These are phyloP conservation scores for Podargus strigoides DNA, from an alignment of 2,797 vertebrate species.

Conservation along the genomic window DNA sequence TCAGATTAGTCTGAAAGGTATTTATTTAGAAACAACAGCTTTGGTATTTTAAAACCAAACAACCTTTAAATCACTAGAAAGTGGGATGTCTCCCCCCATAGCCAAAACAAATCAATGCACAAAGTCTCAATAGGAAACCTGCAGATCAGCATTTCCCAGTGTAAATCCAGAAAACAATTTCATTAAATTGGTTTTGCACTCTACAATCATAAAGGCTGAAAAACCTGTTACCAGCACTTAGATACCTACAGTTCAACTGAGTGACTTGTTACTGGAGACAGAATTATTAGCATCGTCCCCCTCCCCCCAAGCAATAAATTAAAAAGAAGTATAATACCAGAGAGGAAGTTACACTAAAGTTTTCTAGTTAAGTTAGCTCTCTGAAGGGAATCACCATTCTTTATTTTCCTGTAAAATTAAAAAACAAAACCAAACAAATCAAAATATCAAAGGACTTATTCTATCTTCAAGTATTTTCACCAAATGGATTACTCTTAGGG, in stretches of 20 bases:
- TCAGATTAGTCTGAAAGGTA: constrained; percentile 59
- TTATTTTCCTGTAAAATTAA: constrained; percentile 13
- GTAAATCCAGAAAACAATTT: not conserved
- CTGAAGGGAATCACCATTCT: not conserved
- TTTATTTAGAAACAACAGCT: constrained; percentile 79
- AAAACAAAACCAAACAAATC: not conserved
- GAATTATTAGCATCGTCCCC: constrained; percentile 2
- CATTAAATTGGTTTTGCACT: not conserved
- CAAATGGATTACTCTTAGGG: constrained; percentile 40
- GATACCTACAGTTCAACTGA: not conserved
- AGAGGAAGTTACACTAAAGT: constrained; percentile 33
- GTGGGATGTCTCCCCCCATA: constrained; percentile 18
- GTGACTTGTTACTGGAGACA: not conserved
- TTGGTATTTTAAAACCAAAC: constrained; percentile 77
- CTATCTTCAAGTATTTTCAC: constrained; percentile 72
- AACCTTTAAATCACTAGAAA: constrained; percentile 64
- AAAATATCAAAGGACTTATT: constrained; percentile 33
- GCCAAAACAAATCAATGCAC: constrained; percentile 53
- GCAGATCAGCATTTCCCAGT: not conserved
- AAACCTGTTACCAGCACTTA: not conserved
- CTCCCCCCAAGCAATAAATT: constrained; percentile 67
- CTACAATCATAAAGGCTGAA: constrained; percentile 9
- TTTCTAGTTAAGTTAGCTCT: not conserved
- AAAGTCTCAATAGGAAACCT: not conserved
- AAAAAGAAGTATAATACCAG: constrained; percentile 47